phyloP scores from a whole-genome alignment of 2,888 invertebrate species.

The Hypselothyrea guttata region DNA sequence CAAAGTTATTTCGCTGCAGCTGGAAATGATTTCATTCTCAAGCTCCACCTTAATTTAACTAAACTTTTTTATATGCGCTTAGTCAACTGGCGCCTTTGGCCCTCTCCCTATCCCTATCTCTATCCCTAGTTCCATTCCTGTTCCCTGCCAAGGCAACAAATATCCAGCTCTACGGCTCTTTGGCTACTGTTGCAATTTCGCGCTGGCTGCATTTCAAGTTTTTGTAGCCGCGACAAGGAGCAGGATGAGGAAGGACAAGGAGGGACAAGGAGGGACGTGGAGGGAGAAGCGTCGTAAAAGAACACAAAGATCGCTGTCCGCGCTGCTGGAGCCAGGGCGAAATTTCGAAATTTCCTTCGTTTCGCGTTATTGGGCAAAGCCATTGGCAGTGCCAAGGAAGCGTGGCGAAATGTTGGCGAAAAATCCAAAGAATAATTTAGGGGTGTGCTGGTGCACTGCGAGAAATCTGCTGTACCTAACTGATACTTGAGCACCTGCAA shows the following conservation, averaged over 20 bases:
- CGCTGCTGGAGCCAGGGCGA: constrained; percentile 65
- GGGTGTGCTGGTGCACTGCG: constrained; percentile 25
- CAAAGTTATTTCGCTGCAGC: constrained; percentile 45
- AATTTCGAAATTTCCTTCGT: constrained; percentile 61
- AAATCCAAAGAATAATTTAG: constrained; percentile 28
- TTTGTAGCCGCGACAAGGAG: constrained; percentile 53
- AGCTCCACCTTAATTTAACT: constrained; percentile 70
- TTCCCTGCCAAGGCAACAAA: neutral
- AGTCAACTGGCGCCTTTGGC: constrained; percentile 69
- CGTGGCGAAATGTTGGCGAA: constrained; percentile 46
- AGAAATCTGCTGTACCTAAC: neutral
- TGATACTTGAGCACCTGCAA: too few relatives aligned
- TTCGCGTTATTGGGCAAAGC: constrained; percentile 67
- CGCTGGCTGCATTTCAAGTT: constrained; percentile 73
- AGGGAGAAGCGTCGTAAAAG: constrained; percentile 58
- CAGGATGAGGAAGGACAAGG: constrained; percentile 1
- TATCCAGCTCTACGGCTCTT: constrained; percentile 15
- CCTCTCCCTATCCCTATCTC: neutral
- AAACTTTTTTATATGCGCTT: constrained; percentile 73
- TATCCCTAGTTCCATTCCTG: neutral
- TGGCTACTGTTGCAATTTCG: constrained; percentile 63
- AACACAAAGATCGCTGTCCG: constrained; percentile 66
- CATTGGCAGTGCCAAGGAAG: constrained; percentile 63
- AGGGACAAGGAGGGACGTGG: neutral
- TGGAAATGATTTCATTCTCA: constrained; percentile 63